Conservation (phyloP, 2,797 vertebrate species). For the Hylomyscus alleni region DNA sequence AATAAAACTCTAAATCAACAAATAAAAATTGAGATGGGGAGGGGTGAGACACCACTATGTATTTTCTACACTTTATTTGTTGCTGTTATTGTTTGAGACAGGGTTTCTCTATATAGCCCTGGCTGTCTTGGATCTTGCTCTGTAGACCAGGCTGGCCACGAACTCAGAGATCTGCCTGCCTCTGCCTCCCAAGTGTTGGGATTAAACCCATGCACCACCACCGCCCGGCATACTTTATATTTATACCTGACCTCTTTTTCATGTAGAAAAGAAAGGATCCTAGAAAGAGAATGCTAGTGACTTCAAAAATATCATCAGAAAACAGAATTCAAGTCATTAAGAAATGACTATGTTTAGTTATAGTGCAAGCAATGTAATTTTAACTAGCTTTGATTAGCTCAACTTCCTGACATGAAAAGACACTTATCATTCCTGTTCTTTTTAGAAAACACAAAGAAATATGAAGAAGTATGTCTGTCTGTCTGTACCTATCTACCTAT, state of each 20-base stretch:
- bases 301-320: slow-evolving; percentile 68
- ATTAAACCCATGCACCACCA: not conserved
- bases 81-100: not conserved
- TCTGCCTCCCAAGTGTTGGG: not conserved
- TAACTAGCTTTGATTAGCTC: slow-evolving; percentile 53
- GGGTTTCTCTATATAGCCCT: not conserved
- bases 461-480: not conserved
- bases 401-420: slow-evolving; percentile 29
- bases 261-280: slow-evolving; percentile 72
- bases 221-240: not conserved
- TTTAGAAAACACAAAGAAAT: slow-evolving; percentile 45
- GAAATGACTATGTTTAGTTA: slow-evolving; percentile 44
- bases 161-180: not conserved
- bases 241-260: slow-evolving; percentile 79
- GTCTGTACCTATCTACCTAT: not conserved
- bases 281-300: slow-evolving; percentile 77
- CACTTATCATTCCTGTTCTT: slow-evolving; percentile 27
- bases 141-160: not conserved
- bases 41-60: slow-evolving; percentile 13
- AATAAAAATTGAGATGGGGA: slow-evolving; percentile 20
- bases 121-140: not conserved
- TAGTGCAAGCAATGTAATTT: slow-evolving; percentile 29
- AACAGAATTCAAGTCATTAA: slow-evolving; percentile 59
- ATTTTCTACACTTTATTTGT: slow-evolving; percentile 37
- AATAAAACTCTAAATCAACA: slow-evolving; percentile 57